Percentiles rank a stretch among this genome's conserved stretches.
phyloP scores from a whole-genome alignment of 2,113 vertebrate genomes.

The Microcebus tavaratra region DNA sequence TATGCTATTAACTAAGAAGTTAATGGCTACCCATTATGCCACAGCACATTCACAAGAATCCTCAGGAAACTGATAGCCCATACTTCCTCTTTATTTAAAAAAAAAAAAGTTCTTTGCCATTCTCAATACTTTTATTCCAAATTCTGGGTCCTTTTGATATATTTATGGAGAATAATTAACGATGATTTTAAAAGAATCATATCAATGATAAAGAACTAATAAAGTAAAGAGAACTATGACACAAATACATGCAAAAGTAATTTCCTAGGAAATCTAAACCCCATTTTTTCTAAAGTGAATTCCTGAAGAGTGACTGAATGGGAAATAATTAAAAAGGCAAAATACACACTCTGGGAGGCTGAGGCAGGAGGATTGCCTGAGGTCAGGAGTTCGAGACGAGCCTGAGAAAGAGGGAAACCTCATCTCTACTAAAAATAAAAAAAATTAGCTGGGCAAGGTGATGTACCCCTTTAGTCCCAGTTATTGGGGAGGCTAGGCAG shows the following conservation, averaged over 20 bases:
- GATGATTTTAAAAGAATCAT: neutral
- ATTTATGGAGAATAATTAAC: neutral
- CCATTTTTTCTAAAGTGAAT: neutral
- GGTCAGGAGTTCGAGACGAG: too few relatives aligned
- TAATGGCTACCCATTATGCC: neutral
- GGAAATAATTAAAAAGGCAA: slow-evolving; percentile 17
- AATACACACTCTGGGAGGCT: neutral
- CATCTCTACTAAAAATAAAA: too few relatives aligned
- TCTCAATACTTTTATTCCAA: neutral
- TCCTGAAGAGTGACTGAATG: neutral
- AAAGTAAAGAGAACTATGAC: neutral
- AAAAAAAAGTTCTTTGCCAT: neutral
- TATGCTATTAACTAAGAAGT: neutral
- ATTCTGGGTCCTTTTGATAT: neutral
- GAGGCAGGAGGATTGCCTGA: too few relatives aligned
- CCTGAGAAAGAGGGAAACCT: too few relatives aligned
- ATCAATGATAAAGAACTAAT: neutral
- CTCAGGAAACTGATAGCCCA: neutral
- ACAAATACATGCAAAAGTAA: neutral
- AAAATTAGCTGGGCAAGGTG: too few relatives aligned
- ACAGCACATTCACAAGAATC: neutral
- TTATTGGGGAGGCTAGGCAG: too few relatives aligned
- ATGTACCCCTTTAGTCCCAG: too few relatives aligned
- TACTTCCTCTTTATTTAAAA: neutral
- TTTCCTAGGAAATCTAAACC: neutral